These are phyloP conservation scores for Chitala chitala DNA, from an alignment of 2,113 vertebrate genomes.

Conservation along the genomic window DNA sequence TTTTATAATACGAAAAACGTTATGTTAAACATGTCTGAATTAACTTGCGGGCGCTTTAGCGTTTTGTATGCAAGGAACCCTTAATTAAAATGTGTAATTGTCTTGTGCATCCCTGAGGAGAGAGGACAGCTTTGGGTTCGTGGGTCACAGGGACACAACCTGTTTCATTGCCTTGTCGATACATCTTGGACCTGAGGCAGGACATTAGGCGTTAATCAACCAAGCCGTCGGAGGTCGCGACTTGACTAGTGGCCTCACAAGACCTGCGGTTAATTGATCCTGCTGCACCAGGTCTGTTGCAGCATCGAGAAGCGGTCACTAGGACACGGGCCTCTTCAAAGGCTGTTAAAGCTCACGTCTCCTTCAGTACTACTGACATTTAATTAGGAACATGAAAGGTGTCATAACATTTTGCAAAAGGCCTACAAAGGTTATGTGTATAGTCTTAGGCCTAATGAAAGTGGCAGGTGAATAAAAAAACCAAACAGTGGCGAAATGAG, in stretches of 20 bases:
- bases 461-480: constrained; percentile 11
- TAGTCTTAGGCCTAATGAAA: constrained; percentile 15
- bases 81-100: constrained; percentile 17
- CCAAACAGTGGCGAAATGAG: background rate
- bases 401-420: constrained; percentile 18
- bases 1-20: constrained; percentile 16
- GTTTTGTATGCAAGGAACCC: background rate
- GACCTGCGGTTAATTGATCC: background rate
- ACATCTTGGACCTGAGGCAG: background rate
- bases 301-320: constrained; percentile 6
- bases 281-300: background rate
- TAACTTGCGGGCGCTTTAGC: background rate
- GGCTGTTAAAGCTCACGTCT: background rate
- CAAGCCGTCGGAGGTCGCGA: background rate
- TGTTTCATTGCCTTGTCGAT: background rate
- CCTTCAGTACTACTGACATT: constrained; percentile 24
- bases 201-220: background rate
- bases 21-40: background rate
- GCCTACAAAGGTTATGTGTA: constrained; percentile 24
- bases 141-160: background rate
- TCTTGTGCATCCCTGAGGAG: background rate
- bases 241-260: background rate
- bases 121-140: background rate
- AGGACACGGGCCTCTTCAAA: constrained; percentile 22
- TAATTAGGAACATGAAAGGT: constrained; percentile 38